phyloP scores from a whole-genome alignment of 2,113 vertebrate species.

The Malurus alboscapulatus region DNA sequence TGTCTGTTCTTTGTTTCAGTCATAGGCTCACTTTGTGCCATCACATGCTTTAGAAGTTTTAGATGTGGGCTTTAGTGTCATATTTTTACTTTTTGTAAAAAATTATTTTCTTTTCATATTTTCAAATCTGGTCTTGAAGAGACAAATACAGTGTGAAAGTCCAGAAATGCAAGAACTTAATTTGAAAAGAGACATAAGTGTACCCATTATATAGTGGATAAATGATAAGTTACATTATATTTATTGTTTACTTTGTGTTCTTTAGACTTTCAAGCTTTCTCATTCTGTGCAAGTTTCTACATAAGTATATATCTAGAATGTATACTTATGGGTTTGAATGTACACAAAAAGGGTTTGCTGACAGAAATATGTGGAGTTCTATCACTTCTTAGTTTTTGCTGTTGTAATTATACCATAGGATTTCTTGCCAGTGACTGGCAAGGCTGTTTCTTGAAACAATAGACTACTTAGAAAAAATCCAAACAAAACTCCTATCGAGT shows the following conservation, averaged over 20 bases:
- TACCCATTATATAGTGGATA: fast-evolving
- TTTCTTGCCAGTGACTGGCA: not conserved
- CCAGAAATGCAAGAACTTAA: not conserved
- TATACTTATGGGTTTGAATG: no score
- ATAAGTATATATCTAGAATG: not conserved
- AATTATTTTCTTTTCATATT: not conserved
- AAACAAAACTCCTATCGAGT: fast-evolving
- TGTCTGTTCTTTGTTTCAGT: not conserved
- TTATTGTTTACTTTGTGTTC: not conserved
- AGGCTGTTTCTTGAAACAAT: not conserved
- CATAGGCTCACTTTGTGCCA: not conserved
- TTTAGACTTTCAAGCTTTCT: not conserved
- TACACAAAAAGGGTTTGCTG: not conserved
- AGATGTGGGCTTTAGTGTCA: not conserved
- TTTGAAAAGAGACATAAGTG: fast-evolving
- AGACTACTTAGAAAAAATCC: not conserved
- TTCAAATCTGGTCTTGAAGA: not conserved
- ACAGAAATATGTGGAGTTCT: not conserved
- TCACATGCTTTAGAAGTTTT: not conserved
- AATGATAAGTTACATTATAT: not conserved
- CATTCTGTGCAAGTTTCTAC: not conserved
- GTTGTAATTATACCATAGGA: not conserved
- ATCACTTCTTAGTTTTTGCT: not conserved
- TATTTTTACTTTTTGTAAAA: not conserved
- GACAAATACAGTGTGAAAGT: not conserved